Conservation (phyloP, 2,113 vertebrate genomes). For the Syngnathoides biaculeatus region DNA sequence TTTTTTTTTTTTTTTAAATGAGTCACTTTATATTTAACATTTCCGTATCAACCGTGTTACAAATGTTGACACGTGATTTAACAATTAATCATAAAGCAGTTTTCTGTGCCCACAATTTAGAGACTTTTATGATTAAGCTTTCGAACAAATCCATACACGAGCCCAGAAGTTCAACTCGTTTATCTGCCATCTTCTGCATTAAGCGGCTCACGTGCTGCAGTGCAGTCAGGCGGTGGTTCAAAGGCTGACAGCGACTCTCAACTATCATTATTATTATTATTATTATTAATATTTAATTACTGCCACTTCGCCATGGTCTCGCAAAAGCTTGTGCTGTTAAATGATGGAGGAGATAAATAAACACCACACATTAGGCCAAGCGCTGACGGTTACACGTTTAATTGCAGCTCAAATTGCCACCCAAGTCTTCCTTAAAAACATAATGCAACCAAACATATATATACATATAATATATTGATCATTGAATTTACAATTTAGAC, state of each 20-base stretch:
- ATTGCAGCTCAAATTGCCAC: conserved; percentile 24
- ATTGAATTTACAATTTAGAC: no score
- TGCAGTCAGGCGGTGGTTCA: conserved; percentile 49
- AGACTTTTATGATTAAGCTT: neutral
- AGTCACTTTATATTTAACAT: no score
- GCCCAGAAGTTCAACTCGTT: conserved; percentile 15
- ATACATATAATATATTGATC: conserved; percentile 10
- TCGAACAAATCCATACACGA: neutral
- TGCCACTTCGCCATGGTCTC: conserved; percentile 36
- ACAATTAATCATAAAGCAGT: neutral
- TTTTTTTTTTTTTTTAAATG: no score
- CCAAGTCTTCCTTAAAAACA: neutral
- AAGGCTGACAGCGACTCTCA: conserved; percentile 46
- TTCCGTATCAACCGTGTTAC: neutral
- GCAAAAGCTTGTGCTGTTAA: conserved; percentile 39
- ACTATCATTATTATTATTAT: no score
- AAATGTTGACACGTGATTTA: neutral
- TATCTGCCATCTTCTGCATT: conserved; percentile 47
- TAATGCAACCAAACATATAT: no score
- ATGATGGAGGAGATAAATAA: conserved; percentile 36
- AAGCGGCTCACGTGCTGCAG: conserved; percentile 46
- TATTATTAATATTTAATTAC: no score
- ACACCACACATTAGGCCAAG: conserved; percentile 6
- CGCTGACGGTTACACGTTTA: conserved; percentile 26
- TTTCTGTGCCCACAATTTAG: neutral